Evolutionary conservation across 2,113 vertebrate species (phyloP), one percentile per base, ranked within the genome.

Genomic region (Gavialis gangeticus): DNA sequence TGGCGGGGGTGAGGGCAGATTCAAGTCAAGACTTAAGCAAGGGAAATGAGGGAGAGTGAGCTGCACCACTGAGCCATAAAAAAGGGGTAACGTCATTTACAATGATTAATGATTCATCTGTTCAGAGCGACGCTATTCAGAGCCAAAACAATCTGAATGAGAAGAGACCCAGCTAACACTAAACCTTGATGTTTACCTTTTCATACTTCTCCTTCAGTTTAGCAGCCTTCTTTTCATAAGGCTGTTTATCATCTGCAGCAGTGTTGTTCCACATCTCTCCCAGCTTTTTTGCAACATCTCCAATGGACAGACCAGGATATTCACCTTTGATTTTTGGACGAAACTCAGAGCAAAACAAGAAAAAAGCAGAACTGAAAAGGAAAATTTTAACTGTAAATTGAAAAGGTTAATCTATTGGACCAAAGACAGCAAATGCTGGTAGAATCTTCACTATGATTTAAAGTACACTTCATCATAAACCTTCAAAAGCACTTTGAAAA

Each of bases 131-230:
- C 58, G 15, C 19, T 28, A 12, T 66, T 25, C 57, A 71, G 30
- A 21, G 22, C 30, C 82, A 60, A 82, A 62, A 84, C 7, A 37
- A 75, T 55, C 14, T 66, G 66, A n/a, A 66, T 28, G 37, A 25
- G 17, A 28, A 46, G 46, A 62, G 30, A 11, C 19, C 34, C 34
- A 19, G 66, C 15, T 67, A 28, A 67, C 17, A 34, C 66, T 12
- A 14, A 71, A 15, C 0, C 12, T 24, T 8, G 2, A 2, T 3
- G 8, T 85, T 97, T 95, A 99, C 99, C 99, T 99, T 99, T 97
- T 99, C 99, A 3, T 99, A 99, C 58, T 99, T 99, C 94, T 99
- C 99, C 98, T 99, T 99, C 98, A 99, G 98, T 94, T 99, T 99
- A 22, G 98, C 98, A 60, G 99, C 99, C 97, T 99, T 99, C 97